Evolutionary conservation across 2,888 invertebrate genomes (phyloP).

Genomic region (Anarsia innoxiella): DNA sequence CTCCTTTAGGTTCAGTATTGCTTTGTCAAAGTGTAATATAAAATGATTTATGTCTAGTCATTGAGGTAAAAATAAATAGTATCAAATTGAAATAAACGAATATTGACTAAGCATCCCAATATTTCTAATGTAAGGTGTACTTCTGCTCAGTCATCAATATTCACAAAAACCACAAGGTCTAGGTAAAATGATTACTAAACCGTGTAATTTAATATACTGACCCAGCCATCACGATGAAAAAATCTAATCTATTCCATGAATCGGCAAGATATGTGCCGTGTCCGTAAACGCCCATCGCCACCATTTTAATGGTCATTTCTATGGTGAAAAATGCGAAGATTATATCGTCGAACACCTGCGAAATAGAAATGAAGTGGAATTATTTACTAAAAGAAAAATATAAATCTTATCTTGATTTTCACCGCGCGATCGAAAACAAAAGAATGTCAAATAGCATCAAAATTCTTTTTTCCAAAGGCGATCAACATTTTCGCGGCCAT

Average conservation of each 20-base stretch:
- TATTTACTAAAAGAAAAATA: constrained; percentile 9
- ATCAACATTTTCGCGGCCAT: constrained; percentile 5
- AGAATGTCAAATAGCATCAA: constrained; percentile 6
- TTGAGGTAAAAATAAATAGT: neutral
- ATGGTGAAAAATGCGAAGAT: constrained; percentile 98
- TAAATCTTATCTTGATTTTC: constrained; percentile 11
- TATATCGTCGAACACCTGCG: constrained; percentile 96
- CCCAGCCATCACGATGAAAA: constrained; percentile 98
- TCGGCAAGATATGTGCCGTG: constrained; percentile 97
- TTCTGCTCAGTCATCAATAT: no score
- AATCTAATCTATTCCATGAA: constrained; percentile 98
- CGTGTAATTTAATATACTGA: no score
- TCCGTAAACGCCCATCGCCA: constrained; percentile 97
- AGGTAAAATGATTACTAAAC: no score
- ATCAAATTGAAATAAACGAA: no score
- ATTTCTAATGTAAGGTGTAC: no score
- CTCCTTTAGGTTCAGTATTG: no score
- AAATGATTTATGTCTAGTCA: no score
- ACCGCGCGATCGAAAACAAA: constrained; percentile 6
- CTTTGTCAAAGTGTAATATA: no score
- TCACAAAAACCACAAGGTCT: no score
- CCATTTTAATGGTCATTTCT: constrained; percentile 99
- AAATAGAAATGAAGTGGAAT: constrained; percentile 9
- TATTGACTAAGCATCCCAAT: no score
- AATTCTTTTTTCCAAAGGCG: constrained; percentile 3